phyloP scores from a whole-genome alignment of 2,797 vertebrate genomes.

The Phataginus tricuspis region DNA sequence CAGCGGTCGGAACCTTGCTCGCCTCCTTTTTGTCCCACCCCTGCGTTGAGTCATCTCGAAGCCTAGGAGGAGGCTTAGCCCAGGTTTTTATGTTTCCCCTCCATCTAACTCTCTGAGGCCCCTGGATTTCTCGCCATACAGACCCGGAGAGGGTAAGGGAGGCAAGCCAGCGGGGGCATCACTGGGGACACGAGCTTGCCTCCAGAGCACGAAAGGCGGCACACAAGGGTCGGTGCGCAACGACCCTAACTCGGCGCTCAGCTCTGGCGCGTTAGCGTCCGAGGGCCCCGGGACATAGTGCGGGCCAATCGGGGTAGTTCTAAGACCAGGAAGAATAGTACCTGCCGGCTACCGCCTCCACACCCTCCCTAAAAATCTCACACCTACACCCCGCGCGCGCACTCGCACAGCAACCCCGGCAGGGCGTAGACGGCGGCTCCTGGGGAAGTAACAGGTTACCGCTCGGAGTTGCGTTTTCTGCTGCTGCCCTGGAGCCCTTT shows the following conservation, averaged over 20 bases:
- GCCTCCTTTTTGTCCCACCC: neutral
- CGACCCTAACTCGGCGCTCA: neutral
- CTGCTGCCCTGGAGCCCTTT: neutral
- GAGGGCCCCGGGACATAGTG: neutral
- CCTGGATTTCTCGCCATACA: neutral
- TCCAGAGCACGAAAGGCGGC: neutral
- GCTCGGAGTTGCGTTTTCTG: constrained; percentile 10
- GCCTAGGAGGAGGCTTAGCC: neutral
- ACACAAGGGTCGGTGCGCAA: neutral
- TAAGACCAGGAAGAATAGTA: neutral
- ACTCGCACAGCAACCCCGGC: neutral
- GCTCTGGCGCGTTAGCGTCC: constrained; percentile 26
- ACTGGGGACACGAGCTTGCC: constrained; percentile 60
- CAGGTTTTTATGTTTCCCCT: constrained; percentile 7
- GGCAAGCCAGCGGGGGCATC: neutral
- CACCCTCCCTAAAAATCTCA: neutral
- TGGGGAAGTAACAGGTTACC: constrained; percentile 88
- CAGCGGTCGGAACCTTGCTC: constrained; percentile 4
- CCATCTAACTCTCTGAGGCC: neutral
- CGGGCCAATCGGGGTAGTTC: neutral
- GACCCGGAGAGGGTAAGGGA: neutral
- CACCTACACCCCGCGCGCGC: neutral
- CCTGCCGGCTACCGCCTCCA: neutral
- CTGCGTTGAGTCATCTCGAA: neutral
- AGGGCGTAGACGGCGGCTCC: neutral